Evolutionary conservation across 2,113 vertebrate species (phyloP), one percentile per base, ranked within the genome.

Genomic region (Sialia sialis): DNA sequence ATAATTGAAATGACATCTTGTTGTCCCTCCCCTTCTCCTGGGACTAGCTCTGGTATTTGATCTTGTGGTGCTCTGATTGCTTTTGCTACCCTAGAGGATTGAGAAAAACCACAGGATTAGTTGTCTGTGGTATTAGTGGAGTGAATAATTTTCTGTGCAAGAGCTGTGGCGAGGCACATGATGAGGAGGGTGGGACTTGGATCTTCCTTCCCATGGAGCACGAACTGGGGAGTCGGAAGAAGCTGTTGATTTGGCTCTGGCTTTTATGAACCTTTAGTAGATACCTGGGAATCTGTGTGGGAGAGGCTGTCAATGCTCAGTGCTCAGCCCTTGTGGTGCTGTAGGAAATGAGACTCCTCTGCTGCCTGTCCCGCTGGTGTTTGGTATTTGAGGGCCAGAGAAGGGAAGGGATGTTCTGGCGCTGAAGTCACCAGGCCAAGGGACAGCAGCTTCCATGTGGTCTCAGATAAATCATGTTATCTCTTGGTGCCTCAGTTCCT

Each of bases 361-460:
- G 63, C 75, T 1, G 18, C 75, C 49, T 10, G 44, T 27, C 15
- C 66, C 2, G 7, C 44, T 92, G 52, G 14, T 0, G 0, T 77
- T 68, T 46, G 62, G 59, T 60, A 6, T 85, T 60, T 79, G 67
- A 67, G 67, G 48, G 60, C 0, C 4, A 55, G 62, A 74, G 79
- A 48, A 90, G 38, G 32, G 46, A 7, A 76, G 55, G 48, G 64
- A 52, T 86, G 55, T 66, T 96, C 79, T 88, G 39, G 16, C 0
- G 2, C 25, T 87, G 92, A 87, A 89, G 43, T 86, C 89, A 54
- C 49, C 87, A 58, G 41, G 44, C 73, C 2, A 5, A 60, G 87
- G 81, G 76, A 84, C 51, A 89, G 83, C 79, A 69, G 59, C 54
- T 95, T 85, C 63, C 76, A 10, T 80, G 51, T 77, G 75, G 78